These are phyloP conservation scores for Lydus trimaculatus DNA, from an alignment of 2,888 invertebrate genomes.

Conservation along the genomic window DNA sequence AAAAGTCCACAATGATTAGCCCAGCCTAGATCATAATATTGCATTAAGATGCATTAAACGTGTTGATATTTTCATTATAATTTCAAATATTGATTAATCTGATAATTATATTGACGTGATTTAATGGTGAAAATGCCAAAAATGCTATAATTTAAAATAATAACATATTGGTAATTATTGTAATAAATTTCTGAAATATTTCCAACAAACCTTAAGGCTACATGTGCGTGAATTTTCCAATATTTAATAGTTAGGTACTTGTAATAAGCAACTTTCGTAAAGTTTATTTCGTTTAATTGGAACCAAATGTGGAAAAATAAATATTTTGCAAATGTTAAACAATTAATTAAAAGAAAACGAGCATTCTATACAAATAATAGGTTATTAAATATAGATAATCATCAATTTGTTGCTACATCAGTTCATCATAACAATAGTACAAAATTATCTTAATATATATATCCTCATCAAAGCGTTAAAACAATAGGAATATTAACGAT, in stretches of 20 bases:
- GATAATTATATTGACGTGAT: background rate
- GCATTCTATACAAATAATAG: background rate
- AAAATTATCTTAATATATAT: background rate
- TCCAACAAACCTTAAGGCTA: background rate
- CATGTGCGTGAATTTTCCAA: background rate
- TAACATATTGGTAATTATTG: background rate
- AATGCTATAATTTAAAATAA: background rate
- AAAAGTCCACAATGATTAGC: conserved; percentile 9
- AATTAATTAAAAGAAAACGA: background rate
- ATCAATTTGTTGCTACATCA: background rate
- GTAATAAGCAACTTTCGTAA: background rate
- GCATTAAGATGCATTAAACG: background rate
- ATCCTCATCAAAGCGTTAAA: background rate
- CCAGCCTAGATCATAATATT: background rate
- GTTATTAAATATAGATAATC: background rate
- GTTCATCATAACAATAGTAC: background rate
- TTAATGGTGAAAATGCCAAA: background rate
- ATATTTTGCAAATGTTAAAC: background rate
- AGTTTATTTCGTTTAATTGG: background rate
- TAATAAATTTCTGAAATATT: background rate
- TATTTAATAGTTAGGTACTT: background rate
- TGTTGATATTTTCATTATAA: background rate
- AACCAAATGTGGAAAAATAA: background rate
- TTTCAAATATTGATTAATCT: background rate
- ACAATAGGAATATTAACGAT: background rate